phyloP scores from a whole-genome alignment of 2,888 invertebrate genomes.

The Didymodactylos carnosus region DNA sequence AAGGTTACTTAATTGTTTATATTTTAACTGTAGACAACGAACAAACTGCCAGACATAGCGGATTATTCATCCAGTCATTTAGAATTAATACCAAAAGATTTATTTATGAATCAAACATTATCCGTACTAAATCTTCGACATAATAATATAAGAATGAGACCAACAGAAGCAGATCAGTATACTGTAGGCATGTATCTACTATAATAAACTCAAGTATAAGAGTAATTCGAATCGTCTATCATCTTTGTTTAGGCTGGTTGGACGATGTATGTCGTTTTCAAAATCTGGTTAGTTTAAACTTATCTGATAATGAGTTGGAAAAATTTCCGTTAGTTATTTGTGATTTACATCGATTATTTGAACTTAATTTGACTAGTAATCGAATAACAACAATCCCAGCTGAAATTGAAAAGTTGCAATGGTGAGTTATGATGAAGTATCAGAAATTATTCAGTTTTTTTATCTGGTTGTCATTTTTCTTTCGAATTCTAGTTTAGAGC shows the following conservation, averaged over 20 bases:
- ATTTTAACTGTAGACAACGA: conserved; percentile 26
- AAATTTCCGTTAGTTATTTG: conserved; percentile 32
- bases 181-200: conserved; percentile 19
- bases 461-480: neutral
- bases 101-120: conserved; percentile 33
- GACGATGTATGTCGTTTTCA: conserved; percentile 35
- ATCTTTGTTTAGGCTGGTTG: conserved; percentile 26
- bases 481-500: neutral
- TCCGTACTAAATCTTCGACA: conserved; percentile 33
- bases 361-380: conserved; percentile 33
- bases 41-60: conserved; percentile 32
- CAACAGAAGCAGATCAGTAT: conserved; percentile 31
- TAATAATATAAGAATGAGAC: conserved; percentile 31
- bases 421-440: conserved; percentile 18
- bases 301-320: conserved; percentile 34
- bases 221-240: no score
- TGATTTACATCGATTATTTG: conserved; percentile 25
- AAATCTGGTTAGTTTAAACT: conserved; percentile 30
- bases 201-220: no score
- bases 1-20: neutral
- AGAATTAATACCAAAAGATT: conserved; percentile 35
- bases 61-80: conserved; percentile 36
- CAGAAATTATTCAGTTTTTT: no score
- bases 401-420: conserved; percentile 25
- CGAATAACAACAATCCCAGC: conserved; percentile 28